Conservation (phyloP, 2,888 invertebrate species). For the Barypeithes pellucidus region DNA sequence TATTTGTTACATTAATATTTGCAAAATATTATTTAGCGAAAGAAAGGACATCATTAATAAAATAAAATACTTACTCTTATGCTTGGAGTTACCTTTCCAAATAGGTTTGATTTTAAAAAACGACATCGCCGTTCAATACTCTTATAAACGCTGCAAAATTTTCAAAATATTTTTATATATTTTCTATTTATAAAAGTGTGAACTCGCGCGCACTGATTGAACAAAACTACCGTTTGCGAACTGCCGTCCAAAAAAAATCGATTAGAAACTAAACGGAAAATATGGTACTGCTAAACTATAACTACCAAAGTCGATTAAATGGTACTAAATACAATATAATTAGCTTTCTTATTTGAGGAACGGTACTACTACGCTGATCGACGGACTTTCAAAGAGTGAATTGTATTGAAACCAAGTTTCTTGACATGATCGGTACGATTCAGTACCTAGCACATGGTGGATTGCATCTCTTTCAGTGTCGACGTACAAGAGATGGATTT, state of each 20-base stretch:
- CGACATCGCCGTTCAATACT: constrained; percentile 39
- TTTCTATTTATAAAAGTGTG: not conserved
- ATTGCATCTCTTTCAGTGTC: constrained; percentile 51
- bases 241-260: not conserved
- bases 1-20: too few species aligned
- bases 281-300: not conserved
- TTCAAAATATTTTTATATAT: not conserved
- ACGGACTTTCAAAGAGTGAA: constrained; percentile 51
- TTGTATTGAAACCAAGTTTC: constrained; percentile 46
- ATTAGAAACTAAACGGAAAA: not conserved
- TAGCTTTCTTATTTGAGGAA: constrained; percentile 38
- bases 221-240: not conserved
- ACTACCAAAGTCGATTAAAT: constrained; percentile 5
- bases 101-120: constrained; percentile 53
- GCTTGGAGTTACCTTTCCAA: constrained; percentile 53
- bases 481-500: constrained; percentile 40
- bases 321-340: constrained; percentile 9
- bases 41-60: not conserved
- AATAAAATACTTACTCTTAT: constrained; percentile 47
- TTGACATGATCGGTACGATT: constrained; percentile 54
- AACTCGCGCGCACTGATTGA: constrained; percentile 3
- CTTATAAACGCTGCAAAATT: not conserved
- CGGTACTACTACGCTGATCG: constrained; percentile 45
- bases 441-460: constrained; percentile 52
- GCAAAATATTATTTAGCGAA: not conserved